phyloP scores from a whole-genome alignment of 2,888 invertebrate species.

The Allacma fusca region DNA sequence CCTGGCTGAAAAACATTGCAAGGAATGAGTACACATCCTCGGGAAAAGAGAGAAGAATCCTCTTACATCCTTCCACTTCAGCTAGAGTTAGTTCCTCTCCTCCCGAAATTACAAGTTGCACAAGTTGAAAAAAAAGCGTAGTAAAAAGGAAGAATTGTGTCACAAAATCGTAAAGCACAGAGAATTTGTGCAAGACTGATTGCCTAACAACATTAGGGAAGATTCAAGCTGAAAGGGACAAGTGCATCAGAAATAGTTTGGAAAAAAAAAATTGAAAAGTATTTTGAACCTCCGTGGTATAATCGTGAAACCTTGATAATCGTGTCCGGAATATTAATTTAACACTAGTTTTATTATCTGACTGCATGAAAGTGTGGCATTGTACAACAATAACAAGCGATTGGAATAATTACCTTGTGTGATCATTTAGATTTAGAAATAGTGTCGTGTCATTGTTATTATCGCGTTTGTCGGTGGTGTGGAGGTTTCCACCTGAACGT shows the following conservation, averaged over 20 bases:
- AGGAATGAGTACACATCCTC: slow-evolving; percentile 4
- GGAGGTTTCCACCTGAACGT: not conserved
- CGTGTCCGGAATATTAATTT: slow-evolving; percentile 1
- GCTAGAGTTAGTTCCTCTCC: too few relatives aligned
- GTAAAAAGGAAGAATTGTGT: too few relatives aligned
- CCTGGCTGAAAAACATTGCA: not conserved
- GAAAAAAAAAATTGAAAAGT: too few relatives aligned
- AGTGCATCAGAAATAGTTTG: too few relatives aligned
- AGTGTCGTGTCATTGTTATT: slow-evolving; percentile 4
- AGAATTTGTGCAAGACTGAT: too few relatives aligned
- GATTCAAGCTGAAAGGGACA: too few relatives aligned
- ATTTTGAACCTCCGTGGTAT: too few relatives aligned
- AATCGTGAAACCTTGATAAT: not conserved
- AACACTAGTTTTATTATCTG: not conserved
- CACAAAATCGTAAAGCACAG: too few relatives aligned
- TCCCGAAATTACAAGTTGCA: too few relatives aligned
- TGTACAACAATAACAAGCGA: slow-evolving; percentile 1
- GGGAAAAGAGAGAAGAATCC: not conserved
- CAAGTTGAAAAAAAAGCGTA: too few relatives aligned
- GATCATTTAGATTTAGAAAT: slow-evolving; percentile 8
- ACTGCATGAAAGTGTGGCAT: not conserved
- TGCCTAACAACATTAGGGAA: too few relatives aligned
- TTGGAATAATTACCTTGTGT: slow-evolving; percentile 8
- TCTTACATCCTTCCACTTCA: not conserved
- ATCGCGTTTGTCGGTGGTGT: not conserved